Evolutionary conservation across 2,888 invertebrate species (phyloP), one percentile per base, ranked within the genome.

Genomic region (Hypsopygia costalis): DNA sequence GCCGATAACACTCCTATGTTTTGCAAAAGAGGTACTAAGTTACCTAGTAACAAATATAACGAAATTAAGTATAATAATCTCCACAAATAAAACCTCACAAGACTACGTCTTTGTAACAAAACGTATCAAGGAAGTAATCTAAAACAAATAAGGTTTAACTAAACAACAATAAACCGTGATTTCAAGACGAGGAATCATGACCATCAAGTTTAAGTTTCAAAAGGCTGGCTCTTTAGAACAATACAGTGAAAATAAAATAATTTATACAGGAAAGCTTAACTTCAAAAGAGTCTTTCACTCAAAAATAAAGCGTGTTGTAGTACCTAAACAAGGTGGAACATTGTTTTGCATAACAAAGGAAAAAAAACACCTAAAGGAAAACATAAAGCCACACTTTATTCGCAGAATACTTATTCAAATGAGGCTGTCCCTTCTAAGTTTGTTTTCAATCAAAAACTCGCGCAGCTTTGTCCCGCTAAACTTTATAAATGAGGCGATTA

Each of bases 351-450:
- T 88, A 86, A 88, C 87, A 88, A 88, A 88, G 85, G 81, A 59
- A 77, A 81, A 86, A 87, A 86, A 87, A 85, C 83, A 85, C 85
- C 85, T 81, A 81, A 86, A 87, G 85, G 83, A 87, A 88, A 88
- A 87, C 87, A 87, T 87, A 83, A 88, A 88, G 85, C 87, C 87
- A 87, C 88, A 87, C 88, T 87, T 88, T 87, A 87, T 88, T 87
- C 85, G 81, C 81, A 80, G 83, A 86, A 88, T 88, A 88, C 88
- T 88, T 88, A 88, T 88, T 88, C 87, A 88, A 88, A 88, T 87
- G 88, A 88, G 85, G 78, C 83, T 81, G 88, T 88, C 87, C 88
- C 88, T 88, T 86, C 88, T 85, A 87, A 88, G 88, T 88, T 88
- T 88, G 85, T 87, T 88, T 88, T 88, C 88, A 88, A 88, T 88